Base-by-base conservation (phyloP, 2,888 invertebrate species). In the Synergus itoensis region DNA sequence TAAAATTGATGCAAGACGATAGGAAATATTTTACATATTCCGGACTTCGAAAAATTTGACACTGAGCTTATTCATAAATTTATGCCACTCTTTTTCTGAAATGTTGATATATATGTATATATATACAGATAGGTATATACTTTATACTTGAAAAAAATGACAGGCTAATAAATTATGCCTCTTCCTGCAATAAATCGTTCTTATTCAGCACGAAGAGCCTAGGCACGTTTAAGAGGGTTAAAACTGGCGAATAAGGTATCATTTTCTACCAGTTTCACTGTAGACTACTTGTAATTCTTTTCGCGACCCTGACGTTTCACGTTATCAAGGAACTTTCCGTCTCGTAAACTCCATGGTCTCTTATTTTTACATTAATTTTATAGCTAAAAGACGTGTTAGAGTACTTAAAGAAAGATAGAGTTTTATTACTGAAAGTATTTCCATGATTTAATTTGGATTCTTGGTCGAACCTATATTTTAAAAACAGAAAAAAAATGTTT, bases 221-320 rank as follows among this genome's bases (percentile, higher is more conserved):
- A 65, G 65, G 65, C 40, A 65, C 41, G 41, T 65, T 65, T n/a
- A n/a, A 65, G 41, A 41, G 41, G 65, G 65, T 65, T 65, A 41
- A 4, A 65, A 41, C 65, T 65, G 64, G 41, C 64, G 64, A 64
- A 64, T 41, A 41, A n/a, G 64, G n/a, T 64, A 64, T 64, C 36
- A 41, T 64, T 64, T 64, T 64, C 64, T 41, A 64, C 40, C 21
- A 60, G 18, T 57, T 8, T 16, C 8, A n/a, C 57, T 57, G 2
- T 18, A 65, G 64, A 65, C 64, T 65, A 11, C 65, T 65, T 65
- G 65, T 41, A 65, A 65, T 65, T 65, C 65, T 65, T 65, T 65
- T 65, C 41, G 36, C 65, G 41, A 65, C 41, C 65, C 65, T 65
- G 65, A 65, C n/a, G 41, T 65, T 65, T 65, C 65, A 65, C 41